Conservation (phyloP, 2,797 vertebrate species). For the Echiichthys vipera region DNA sequence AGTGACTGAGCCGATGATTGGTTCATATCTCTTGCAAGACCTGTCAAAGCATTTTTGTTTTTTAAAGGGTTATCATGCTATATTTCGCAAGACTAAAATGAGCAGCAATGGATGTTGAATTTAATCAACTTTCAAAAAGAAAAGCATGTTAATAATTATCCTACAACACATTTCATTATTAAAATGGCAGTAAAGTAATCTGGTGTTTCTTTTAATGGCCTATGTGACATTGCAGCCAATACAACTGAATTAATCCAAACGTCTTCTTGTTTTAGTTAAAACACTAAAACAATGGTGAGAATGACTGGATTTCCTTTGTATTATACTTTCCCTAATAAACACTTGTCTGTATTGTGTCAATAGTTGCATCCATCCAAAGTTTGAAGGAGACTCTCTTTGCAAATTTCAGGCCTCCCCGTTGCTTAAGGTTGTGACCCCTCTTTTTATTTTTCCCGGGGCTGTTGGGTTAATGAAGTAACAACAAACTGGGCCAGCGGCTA, state of each 20-base stretch:
- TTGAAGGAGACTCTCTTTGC: constrained; percentile 66
- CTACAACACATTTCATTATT: background rate
- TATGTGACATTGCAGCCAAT: background rate
- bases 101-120: background rate
- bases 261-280: background rate
- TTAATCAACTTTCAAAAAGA: background rate
- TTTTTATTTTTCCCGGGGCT: constrained; percentile 92
- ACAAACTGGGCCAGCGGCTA: constrained; percentile 94
- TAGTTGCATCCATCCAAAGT: constrained; percentile 59
- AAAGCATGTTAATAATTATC: background rate
- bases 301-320: constrained; percentile 14
- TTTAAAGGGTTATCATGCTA: background rate
- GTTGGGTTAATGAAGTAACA: constrained; percentile 97
- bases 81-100: background rate
- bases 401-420: constrained; percentile 77
- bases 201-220: background rate
- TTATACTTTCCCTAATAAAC: constrained; percentile 4
- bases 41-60: background rate
- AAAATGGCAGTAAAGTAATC: background rate
- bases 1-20: background rate
- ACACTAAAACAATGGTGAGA: background rate
- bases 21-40: background rate
- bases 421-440: constrained; percentile 92
- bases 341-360: constrained; percentile 33
- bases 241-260: background rate